These are phyloP conservation scores for Salminus brasiliensis DNA, from an alignment of 2,113 vertebrate genomes.

Conservation along the genomic window DNA sequence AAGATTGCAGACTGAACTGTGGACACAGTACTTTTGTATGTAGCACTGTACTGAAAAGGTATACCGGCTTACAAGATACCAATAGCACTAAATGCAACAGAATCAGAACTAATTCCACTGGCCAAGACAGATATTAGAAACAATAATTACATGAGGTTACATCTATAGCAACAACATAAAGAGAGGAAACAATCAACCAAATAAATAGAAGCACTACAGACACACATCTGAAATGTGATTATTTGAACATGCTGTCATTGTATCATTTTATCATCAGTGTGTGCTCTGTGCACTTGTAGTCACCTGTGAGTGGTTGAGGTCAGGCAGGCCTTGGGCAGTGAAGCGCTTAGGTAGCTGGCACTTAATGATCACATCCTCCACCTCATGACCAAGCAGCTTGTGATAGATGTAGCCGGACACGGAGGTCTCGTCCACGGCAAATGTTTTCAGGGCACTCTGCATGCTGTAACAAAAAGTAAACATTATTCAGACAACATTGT, in stretches of 20 bases:
- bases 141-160: no score
- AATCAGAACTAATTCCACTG: no score
- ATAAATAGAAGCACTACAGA: no score
- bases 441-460: slow-evolving; percentile 97
- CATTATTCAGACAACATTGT: background rate
- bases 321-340: slow-evolving; percentile 94
- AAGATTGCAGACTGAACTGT: background rate
- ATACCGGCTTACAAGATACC: no score
- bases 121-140: no score
- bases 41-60: background rate
- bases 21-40: background rate
- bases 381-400: slow-evolving; percentile 95
- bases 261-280: no score
- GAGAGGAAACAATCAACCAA: no score
- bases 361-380: slow-evolving; percentile 98
- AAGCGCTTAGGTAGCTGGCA: slow-evolving; percentile 98
- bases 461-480: slow-evolving; percentile 76
- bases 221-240: no score
- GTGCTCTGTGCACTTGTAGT: background rate
- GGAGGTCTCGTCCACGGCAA: slow-evolving; percentile 96
- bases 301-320: slow-evolving; percentile 99
- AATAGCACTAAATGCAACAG: no score
- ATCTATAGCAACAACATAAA: no score
- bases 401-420: slow-evolving; percentile 99
- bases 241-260: no score